phyloP scores from a whole-genome alignment of 53 echinoderm and acorn worm genomes.

The Glandiceps talaboti region DNA sequence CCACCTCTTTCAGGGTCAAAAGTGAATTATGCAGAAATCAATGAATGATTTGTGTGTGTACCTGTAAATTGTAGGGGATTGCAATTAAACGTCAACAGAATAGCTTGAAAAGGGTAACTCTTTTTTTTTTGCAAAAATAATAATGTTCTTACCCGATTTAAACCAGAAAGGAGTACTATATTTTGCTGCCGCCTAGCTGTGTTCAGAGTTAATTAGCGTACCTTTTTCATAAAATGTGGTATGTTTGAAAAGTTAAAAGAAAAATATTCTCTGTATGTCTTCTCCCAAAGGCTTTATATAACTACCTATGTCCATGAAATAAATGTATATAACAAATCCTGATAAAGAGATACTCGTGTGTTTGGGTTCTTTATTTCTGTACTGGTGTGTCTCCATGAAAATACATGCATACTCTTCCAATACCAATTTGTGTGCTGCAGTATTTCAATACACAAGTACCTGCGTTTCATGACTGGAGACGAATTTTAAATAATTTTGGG shows the following conservation, averaged over 20 bases:
- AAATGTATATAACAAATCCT: conserved; percentile 28
- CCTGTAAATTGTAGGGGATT: not conserved
- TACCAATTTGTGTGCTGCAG: too few relatives aligned
- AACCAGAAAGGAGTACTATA: not conserved
- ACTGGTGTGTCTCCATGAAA: too few relatives aligned
- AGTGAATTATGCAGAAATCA: not conserved
- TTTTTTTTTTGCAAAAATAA: not conserved
- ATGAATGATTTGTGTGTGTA: not conserved
- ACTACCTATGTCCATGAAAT: conserved; percentile 49
- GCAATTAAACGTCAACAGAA: not conserved
- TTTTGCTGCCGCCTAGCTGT: not conserved
- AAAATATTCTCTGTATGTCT: conserved; percentile 32
- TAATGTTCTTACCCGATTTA: not conserved
- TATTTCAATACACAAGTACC: too few relatives aligned
- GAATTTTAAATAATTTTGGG: too few relatives aligned
- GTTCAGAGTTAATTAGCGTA: not conserved
- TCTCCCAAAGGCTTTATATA: conserved; percentile 56
- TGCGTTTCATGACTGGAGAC: too few relatives aligned
- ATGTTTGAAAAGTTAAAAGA: conserved; percentile 1
- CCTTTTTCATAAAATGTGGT: conserved; percentile 4
- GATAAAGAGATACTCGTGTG: not conserved
- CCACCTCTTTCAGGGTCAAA: not conserved
- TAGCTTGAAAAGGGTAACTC: not conserved
- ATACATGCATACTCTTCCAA: too few relatives aligned
- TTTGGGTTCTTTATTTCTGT: not conserved